Base-by-base conservation (phyloP, 2,113 vertebrate genomes). In the Saimiri boliviensis region DNA sequence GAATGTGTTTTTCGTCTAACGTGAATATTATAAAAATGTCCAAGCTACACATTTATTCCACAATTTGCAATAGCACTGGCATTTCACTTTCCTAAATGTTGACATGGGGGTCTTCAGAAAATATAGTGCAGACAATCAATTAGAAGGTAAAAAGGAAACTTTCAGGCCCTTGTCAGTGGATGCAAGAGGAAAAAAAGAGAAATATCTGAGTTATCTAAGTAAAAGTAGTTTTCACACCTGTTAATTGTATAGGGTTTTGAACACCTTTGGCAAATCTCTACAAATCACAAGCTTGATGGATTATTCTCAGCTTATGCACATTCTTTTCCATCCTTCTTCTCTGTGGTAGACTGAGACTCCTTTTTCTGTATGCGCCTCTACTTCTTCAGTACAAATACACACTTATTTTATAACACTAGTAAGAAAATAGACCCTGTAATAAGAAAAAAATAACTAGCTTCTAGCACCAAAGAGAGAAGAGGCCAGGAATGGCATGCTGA, bases 21-120 rank as follows among this genome's bases (percentile, higher is more conserved):
- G 90, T 97, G 94, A 97, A 98, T 95, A 95, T 97, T 97, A 97
- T 91, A 95, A 98, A 95, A 98, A 45, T 86, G 93, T 97, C 63
- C 83, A 91, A 97, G 86, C 96, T 95, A 88, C 49, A 23, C 91
- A 79, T 95, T 97, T 94, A 95, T 93, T 93, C 30, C 52, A 71
- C 87, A 42, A 93, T 96, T 96, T 97, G 54, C 68, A 96, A 85
- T 89, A 56, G 77, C 73, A 58, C 35, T 95, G 71, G 54, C 86
- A 97, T 93, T 96, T 95, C 73, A 73, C 87, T 95, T 93, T 85
- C 96, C 96, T 97, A 93, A 92, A 95, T 96, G 92, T 97, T 97
- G 94, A 95, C 90, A 91, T 82, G 86, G 23, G 58, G 81, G 77
- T 96, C 97, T 93, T 97, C 56, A 90, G 25, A 98, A 94, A 95